phyloP scores from a whole-genome alignment of 2,113 vertebrate genomes.

The Psittacara wagleri region DNA sequence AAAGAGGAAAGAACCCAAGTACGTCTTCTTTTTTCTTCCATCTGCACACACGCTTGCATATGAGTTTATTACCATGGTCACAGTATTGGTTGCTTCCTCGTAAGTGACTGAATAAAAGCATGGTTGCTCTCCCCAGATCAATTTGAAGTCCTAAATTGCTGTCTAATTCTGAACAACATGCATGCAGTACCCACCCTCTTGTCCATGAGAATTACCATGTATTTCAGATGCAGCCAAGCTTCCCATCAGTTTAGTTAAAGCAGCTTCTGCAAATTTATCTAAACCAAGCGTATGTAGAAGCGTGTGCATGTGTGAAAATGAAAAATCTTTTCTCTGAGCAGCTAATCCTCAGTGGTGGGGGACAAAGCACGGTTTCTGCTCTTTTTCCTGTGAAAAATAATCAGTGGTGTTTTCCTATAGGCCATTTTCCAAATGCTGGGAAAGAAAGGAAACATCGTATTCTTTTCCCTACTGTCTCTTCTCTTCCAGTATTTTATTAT shows the following conservation, averaged over 20 bases:
- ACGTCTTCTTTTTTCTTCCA: background rate
- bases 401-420: constrained; percentile 68
- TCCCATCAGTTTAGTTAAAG: constrained; percentile 59
- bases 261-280: constrained; percentile 58
- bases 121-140: constrained; percentile 14
- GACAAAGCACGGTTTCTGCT: constrained; percentile 46
- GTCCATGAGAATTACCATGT: constrained; percentile 47
- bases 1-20: background rate
- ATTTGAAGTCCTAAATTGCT: constrained; percentile 29
- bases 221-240: constrained; percentile 57
- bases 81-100: background rate
- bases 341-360: constrained; percentile 41
- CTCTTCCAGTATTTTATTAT: constrained; percentile 21
- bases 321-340: constrained; percentile 52
- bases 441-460: constrained; percentile 54
- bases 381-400: constrained; percentile 64
- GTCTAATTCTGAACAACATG: constrained; percentile 33
- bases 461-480: constrained; percentile 45
- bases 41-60: background rate
- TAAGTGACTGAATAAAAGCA: background rate
- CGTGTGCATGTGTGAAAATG: constrained; percentile 53
- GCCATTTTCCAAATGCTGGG: constrained; percentile 63
- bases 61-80: background rate
- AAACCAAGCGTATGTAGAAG: constrained; percentile 47
- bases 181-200: constrained; percentile 19